Evolutionary conservation across 2,113 vertebrate species (phyloP).

Genomic region (Sitta europaea): DNA sequence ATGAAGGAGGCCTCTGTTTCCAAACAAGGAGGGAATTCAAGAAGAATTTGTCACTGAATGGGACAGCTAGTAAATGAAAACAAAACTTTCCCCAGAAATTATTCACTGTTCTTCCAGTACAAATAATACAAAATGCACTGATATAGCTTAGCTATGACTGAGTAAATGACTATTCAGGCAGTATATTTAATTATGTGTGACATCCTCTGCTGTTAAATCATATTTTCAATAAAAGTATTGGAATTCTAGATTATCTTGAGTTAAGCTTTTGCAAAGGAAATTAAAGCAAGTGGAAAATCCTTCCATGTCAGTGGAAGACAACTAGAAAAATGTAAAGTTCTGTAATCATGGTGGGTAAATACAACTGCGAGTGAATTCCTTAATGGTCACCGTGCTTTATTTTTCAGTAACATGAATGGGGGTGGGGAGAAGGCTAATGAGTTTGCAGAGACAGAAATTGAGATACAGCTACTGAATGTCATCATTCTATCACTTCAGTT

Average conservation of each 20-base stretch:
- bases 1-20: constrained; percentile 27
- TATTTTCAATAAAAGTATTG: not conserved
- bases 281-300: not conserved
- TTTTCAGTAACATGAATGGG: not conserved
- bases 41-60: constrained; percentile 7
- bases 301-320: not conserved
- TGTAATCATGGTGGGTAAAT: not conserved
- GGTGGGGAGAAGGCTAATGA: fast-evolving
- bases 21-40: constrained; percentile 7
- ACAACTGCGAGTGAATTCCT: not conserved
- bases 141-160: not conserved
- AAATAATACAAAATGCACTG: not conserved
- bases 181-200: not conserved
- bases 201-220: not conserved
- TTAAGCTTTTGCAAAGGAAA: not conserved
- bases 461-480: not conserved
- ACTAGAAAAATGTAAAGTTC: not conserved
- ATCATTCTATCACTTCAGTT: not conserved
- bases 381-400: not conserved
- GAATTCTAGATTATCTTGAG: not conserved
- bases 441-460: not conserved
- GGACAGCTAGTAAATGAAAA: not conserved
- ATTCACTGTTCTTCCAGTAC: not conserved
- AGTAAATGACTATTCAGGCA: not conserved
- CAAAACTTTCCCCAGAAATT: not conserved